Percentiles rank a stretch among this genome's conserved stretches.
phyloP scores from a whole-genome alignment of 2,113 vertebrate genomes.

The Chinchilla lanigera region DNA sequence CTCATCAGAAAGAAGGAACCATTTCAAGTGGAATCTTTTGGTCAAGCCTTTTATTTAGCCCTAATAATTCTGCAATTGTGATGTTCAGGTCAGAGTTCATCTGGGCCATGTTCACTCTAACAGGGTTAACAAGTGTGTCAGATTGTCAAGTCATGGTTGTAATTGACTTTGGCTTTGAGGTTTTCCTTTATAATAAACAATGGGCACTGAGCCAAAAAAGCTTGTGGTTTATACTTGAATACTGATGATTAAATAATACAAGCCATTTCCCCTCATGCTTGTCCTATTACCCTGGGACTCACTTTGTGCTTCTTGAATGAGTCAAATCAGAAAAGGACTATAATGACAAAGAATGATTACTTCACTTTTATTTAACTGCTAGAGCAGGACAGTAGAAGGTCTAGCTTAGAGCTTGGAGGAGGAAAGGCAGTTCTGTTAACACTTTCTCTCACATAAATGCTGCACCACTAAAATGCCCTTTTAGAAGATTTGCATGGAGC shows the following conservation, averaged over 20 bases:
- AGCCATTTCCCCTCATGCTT: conserved; percentile 69
- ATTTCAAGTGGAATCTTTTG: conserved; percentile 67
- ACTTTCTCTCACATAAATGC: background rate
- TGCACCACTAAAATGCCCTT: background rate
- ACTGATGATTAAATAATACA: conserved; percentile 69
- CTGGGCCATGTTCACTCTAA: conserved; percentile 55
- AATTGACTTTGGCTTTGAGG: conserved; percentile 82
- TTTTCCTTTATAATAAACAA: conserved; percentile 81
- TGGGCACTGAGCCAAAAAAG: conserved; percentile 75
- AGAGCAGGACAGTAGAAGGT: background rate
- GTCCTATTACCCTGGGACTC: conserved; percentile 47
- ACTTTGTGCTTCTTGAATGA: conserved; percentile 72
- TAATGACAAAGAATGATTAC: conserved; percentile 65
- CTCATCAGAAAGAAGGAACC: conserved; percentile 60
- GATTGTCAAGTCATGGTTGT: conserved; percentile 79
- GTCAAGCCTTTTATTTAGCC: conserved; percentile 71
- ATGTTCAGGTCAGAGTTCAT: conserved; percentile 66
- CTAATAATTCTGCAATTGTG: conserved; percentile 70
- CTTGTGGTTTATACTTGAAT: conserved; percentile 70
- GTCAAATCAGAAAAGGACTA: conserved; percentile 69
- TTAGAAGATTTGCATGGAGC: background rate
- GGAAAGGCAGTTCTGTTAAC: background rate
- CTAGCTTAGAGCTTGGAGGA: background rate
- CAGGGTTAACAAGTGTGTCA: conserved; percentile 79
- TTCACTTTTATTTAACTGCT: background rate